Conservation (phyloP, 2,888 invertebrate genomes). For the Phalera bucephala region DNA sequence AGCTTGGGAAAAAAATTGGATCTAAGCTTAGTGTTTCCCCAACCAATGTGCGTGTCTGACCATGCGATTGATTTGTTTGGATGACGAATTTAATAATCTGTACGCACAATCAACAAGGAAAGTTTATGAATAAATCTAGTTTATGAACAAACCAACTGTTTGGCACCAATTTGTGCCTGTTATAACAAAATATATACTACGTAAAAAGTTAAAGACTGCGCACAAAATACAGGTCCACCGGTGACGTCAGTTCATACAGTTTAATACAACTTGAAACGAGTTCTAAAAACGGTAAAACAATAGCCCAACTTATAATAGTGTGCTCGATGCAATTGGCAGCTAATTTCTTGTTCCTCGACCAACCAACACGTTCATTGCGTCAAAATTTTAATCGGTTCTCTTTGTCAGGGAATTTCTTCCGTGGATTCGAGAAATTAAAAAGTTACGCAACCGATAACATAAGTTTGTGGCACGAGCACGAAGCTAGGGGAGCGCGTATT, state of each 20-base stretch:
- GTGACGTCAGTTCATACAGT: neutral
- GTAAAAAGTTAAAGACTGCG: no score
- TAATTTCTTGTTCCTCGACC: constrained; percentile 70
- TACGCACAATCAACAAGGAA: no score
- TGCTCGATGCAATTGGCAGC: constrained; percentile 78
- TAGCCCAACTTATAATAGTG: constrained; percentile 77
- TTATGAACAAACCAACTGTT: no score
- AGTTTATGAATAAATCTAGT: no score
- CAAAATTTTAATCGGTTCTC: constrained; percentile 64
- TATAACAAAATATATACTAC: no score
- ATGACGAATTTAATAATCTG: no score
- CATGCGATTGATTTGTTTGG: no score
- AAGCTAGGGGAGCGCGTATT: constrained; percentile 10
- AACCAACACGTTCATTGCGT: constrained; percentile 57
- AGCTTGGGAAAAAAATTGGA: no score
- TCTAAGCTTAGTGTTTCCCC: no score
- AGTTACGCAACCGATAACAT: constrained; percentile 27
- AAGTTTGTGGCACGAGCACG: constrained; percentile 18
- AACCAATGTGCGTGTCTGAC: no score
- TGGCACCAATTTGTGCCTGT: no score
- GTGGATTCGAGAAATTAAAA: constrained; percentile 31
- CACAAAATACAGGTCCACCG: neutral
- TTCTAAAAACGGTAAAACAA: constrained; percentile 77
- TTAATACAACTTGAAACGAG: constrained; percentile 49
- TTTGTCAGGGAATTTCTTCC: constrained; percentile 45